phyloP scores from a whole-genome alignment of 2,888 invertebrate species.

The Coremacera marginata region DNA sequence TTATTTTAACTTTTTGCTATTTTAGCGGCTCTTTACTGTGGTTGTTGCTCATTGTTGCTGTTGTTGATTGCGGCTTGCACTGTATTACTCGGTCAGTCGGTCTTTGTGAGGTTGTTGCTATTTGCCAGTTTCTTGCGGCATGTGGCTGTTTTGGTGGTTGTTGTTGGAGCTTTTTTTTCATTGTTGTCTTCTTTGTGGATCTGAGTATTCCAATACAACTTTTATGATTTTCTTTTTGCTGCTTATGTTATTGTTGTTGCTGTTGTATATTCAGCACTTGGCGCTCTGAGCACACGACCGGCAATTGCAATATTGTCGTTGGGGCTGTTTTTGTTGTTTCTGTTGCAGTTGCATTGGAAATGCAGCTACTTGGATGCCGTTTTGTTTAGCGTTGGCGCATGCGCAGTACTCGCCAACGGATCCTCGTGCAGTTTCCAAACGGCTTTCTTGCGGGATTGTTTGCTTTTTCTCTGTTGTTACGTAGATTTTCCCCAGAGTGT shows the following conservation, averaged over 20 bases:
- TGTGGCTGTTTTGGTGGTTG: slow-evolving; percentile 46
- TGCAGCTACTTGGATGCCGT: slow-evolving; percentile 43
- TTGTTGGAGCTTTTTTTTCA: slow-evolving; percentile 14
- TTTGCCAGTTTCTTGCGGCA: slow-evolving; percentile 55
- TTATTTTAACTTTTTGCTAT: slow-evolving; percentile 1
- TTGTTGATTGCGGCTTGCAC: slow-evolving; percentile 58
- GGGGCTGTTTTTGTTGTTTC: slow-evolving; percentile 31
- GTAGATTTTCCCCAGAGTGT: slow-evolving; percentile 42
- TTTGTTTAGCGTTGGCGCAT: slow-evolving; percentile 45
- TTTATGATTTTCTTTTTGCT: slow-evolving; percentile 39
- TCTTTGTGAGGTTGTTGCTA: slow-evolving; percentile 70
- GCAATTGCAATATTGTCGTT: slow-evolving; percentile 35
- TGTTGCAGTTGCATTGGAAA: slow-evolving; percentile 34
- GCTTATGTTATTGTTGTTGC: slow-evolving; percentile 42
- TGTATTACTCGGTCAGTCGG: slow-evolving; percentile 71
- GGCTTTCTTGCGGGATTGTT: slow-evolving; percentile 70
- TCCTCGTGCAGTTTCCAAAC: slow-evolving; percentile 69
- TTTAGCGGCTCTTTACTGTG: slow-evolving; percentile 19
- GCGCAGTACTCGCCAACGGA: slow-evolving; percentile 57
- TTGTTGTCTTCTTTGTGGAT: slow-evolving; percentile 48
- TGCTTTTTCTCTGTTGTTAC: slow-evolving; percentile 60
- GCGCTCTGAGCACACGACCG: slow-evolving; percentile 42
- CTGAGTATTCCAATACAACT: slow-evolving; percentile 50
- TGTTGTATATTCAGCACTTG: slow-evolving; percentile 28
- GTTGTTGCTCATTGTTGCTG: slow-evolving; percentile 37